These are phyloP conservation scores for Haliclystus octoradiatus DNA, from an alignment of 30 jellyfish, hydroid and myxozoan species.

Conservation along the genomic window DNA sequence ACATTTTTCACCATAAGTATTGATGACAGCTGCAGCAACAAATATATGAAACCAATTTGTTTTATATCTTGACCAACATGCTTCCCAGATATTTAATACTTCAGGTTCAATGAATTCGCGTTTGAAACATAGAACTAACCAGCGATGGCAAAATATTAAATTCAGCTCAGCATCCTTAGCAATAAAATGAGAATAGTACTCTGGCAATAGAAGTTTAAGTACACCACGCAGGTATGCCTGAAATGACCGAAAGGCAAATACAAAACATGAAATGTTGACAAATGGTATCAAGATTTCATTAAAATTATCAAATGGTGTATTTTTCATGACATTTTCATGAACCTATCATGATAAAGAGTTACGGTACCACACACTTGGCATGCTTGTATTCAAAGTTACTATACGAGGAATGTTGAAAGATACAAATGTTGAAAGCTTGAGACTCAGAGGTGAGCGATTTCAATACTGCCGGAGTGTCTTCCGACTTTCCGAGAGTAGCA, in stretches of 20 bases:
- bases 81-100: constrained; percentile 82
- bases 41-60: constrained; percentile 89
- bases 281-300: no score
- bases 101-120: constrained; percentile 79
- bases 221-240: constrained; percentile 82
- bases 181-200: constrained; percentile 58
- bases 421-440: no score
- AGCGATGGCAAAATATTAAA: constrained; percentile 87
- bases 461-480: no score
- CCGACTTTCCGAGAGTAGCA: no score
- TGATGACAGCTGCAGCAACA: constrained; percentile 62
- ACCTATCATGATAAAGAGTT: no score
- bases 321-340: no score
- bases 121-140: constrained; percentile 93
- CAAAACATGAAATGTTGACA: background rate
- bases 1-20: constrained; percentile 54
- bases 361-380: no score
- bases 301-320: no score
- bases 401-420: no score
- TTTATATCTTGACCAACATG: constrained; percentile 95
- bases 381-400: no score
- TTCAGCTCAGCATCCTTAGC: constrained; percentile 67
- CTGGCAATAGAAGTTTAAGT: constrained; percentile 80
- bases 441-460: no score
- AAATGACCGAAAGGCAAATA: background rate